Evolutionary conservation across 2,797 vertebrate species (phyloP).

Genomic region (Pogoniulus pusillus): DNA sequence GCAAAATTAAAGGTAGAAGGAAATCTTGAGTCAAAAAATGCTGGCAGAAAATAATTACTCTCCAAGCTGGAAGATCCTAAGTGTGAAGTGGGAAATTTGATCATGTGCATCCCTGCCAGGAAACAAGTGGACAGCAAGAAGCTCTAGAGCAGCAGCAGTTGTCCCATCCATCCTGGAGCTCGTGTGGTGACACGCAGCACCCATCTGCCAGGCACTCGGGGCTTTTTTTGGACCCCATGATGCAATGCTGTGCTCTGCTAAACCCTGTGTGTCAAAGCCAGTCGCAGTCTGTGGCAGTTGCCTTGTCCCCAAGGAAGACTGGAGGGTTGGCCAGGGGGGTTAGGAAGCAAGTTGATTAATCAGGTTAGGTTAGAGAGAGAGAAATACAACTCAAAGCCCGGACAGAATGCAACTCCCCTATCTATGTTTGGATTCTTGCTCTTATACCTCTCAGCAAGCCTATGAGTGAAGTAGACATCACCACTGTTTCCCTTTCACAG

Average conservation of each 20-base stretch:
- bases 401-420: too few relatives aligned
- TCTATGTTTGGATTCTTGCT: too few relatives aligned
- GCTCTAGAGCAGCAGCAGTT: background rate
- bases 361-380: too few relatives aligned
- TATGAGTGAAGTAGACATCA: too few relatives aligned
- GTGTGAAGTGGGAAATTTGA: background rate
- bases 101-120: background rate
- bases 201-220: background rate
- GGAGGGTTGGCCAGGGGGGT: too few relatives aligned
- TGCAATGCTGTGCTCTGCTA: background rate
- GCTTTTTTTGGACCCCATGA: rapidly evolving
- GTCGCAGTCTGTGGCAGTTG: too few relatives aligned
- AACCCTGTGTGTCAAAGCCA: background rate
- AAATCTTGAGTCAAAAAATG: background rate
- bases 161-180: background rate
- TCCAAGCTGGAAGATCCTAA: background rate
- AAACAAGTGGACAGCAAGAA: background rate
- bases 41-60: background rate
- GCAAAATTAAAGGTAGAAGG: background rate
- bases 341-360: too few relatives aligned
- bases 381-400: too few relatives aligned
- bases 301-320: too few relatives aligned
- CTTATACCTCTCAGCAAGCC: too few relatives aligned
- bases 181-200: background rate
- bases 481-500: too few relatives aligned